Evolutionary conservation across 2,113 vertebrate genomes (phyloP).

Genomic region (Sinocyclocheilus anophthalmus): DNA sequence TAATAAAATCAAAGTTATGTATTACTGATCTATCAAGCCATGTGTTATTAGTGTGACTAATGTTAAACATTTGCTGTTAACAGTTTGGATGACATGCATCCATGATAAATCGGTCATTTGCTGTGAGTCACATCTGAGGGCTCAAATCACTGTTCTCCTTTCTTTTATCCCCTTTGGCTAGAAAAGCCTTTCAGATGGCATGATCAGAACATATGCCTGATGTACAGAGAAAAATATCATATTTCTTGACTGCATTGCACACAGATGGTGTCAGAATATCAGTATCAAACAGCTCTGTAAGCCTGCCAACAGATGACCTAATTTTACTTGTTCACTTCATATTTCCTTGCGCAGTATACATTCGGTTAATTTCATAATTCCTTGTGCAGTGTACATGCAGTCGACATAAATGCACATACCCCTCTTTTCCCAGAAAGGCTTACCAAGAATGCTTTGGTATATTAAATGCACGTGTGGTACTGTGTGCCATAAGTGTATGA

Average conservation of each 20-base stretch:
- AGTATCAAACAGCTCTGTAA: not conserved
- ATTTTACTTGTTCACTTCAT: not conserved
- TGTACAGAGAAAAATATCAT: not conserved
- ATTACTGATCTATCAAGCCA: not conserved
- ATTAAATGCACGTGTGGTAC: not conserved
- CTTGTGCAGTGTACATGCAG: not conserved
- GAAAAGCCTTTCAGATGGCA: not conserved
- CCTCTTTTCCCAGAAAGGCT: not conserved
- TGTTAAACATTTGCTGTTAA: not conserved
- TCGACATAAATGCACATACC: not conserved
- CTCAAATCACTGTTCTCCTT: not conserved
- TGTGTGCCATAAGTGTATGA: not conserved
- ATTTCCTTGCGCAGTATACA: not conserved
- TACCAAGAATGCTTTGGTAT: not conserved
- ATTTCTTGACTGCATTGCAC: slow-evolving; percentile 8
- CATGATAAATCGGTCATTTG: not conserved
- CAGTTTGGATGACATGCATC: not conserved
- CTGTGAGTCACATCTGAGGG: not conserved
- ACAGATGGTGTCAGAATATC: slow-evolving; percentile 2
- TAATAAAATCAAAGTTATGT: not conserved
- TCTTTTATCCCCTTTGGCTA: not conserved
- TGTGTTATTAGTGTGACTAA: not conserved
- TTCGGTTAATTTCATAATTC: not conserved
- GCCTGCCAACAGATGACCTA: not conserved
- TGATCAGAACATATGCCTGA: slow-evolving; percentile 7